Conservation (phyloP, 2,888 invertebrate species). For the Smittia sp. region DNA sequence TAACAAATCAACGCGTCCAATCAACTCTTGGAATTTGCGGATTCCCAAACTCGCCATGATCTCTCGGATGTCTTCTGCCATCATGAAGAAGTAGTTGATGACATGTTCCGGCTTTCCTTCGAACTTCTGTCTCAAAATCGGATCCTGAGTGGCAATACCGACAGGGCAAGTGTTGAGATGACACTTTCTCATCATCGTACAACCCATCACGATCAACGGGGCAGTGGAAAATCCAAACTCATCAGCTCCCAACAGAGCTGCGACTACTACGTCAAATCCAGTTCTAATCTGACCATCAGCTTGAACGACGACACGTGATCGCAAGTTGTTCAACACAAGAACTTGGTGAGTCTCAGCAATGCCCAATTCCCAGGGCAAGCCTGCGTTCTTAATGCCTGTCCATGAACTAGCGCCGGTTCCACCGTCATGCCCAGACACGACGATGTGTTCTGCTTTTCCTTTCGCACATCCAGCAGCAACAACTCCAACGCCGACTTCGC, state of each 20-base stretch:
- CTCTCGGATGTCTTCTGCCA: conserved; percentile 94
- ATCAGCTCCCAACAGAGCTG: conserved; percentile 93
- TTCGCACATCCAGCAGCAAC: conserved; percentile 99
- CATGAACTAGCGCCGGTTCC: conserved; percentile 98
- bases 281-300: conserved; percentile 95
- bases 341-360: conserved; percentile 98
- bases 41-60: conserved; percentile 92
- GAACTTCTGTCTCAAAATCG: conserved; percentile 90
- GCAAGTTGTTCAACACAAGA: conserved; percentile 85
- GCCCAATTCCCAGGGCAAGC: conserved; percentile 98
- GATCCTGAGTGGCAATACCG: conserved; percentile 98
- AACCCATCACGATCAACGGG: conserved; percentile 94
- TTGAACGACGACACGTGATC: conserved; percentile 89
- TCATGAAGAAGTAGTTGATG: conserved; percentile 93
- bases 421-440: conserved; percentile 98
- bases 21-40: conserved; percentile 80
- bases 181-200: conserved; percentile 99
- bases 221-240: conserved; percentile 99
- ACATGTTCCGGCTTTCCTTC: conserved; percentile 97
- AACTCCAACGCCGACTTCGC: conserved; percentile 97
- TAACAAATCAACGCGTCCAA: conserved; percentile 88
- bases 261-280: conserved; percentile 94
- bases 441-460: conserved; percentile 98
- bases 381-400: conserved; percentile 98
- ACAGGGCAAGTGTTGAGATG: conserved; percentile 99